A percentile compares a stretch with the other conserved stretches of the same genome.
These are phyloP conservation scores for Gorsachius magnificus DNA, from an alignment of 2,797 vertebrate species.

Conservation along the genomic window DNA sequence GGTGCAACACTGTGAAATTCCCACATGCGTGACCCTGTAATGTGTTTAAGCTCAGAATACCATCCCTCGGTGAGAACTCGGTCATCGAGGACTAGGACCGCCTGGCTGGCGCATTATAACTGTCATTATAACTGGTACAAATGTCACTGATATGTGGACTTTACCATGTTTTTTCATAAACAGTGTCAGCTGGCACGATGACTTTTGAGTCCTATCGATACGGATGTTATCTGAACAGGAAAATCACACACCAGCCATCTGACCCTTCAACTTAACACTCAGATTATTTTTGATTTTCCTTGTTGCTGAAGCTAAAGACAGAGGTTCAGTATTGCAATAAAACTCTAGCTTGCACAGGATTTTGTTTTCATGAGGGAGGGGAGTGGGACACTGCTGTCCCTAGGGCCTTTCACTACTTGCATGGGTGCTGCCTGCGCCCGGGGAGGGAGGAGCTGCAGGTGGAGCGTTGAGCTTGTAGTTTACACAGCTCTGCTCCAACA, in stretches of 20 bases:
- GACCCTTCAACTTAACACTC: not conserved
- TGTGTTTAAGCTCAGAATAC: not conserved
- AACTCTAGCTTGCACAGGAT: not conserved
- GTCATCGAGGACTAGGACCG: accelerated
- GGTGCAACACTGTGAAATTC: not conserved
- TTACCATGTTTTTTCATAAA: not conserved
- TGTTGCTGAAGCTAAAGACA: not conserved
- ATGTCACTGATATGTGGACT: not conserved
- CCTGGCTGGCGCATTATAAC: not conserved
- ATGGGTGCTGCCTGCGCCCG: not conserved
- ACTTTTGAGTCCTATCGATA: not conserved
- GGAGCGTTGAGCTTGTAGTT: not conserved
- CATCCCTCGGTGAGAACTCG: not conserved
- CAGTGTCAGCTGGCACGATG: not conserved
- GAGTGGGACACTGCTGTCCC: not conserved
- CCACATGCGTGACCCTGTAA: not conserved
- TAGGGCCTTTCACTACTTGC: not conserved
- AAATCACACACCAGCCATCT: not conserved
- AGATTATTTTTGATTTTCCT: not conserved
- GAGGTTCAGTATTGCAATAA: not conserved
- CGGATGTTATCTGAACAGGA: not conserved
- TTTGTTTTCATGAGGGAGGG: not conserved
- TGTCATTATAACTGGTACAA: not conserved
- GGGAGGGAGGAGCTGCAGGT: not conserved
- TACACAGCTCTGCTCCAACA: not conserved